A percentile compares a stretch with the other conserved stretches of the same genome.
These are phyloP conservation scores for Lutjanus erythropterus DNA, from an alignment of 2,113 vertebrate species.

Conservation along the genomic window DNA sequence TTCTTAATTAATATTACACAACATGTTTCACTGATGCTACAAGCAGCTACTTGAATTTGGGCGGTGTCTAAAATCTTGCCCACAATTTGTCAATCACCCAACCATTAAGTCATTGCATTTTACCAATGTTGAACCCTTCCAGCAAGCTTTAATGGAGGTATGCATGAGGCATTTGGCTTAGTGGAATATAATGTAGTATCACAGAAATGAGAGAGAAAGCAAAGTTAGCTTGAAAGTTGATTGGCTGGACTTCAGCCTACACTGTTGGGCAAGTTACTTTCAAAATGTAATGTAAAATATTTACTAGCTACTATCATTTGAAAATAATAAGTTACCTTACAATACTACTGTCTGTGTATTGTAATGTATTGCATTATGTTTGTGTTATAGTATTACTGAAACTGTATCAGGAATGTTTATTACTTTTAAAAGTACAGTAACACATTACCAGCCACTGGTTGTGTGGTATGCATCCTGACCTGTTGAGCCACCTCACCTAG, in stretches of 20 bases:
- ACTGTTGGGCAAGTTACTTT: too few species aligned
- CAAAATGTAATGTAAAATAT: too few species aligned
- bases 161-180: not conserved
- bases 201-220: not conserved
- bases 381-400: too few species aligned
- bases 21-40: constrained; percentile 1
- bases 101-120: not conserved
- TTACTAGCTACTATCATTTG: too few species aligned
- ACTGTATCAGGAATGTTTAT: too few species aligned
- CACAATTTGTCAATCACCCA: constrained; percentile 11
- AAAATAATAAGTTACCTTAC: too few species aligned
- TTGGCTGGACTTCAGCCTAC: not conserved
- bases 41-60: constrained; percentile 25
- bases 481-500: constrained; percentile 8
- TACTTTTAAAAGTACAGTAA: too few species aligned
- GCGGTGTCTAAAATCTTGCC: constrained; percentile 13
- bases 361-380: too few species aligned
- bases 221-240: not conserved
- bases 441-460: too few species aligned
- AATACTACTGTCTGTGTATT: too few species aligned
- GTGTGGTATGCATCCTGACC: not conserved
- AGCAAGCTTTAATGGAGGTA: not conserved
- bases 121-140: not conserved
- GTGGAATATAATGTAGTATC: not conserved
- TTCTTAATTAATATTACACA: constrained; percentile 25